Conservation (phyloP, 1,140 invertebrate genomes). For the Drosophila sp. region DNA sequence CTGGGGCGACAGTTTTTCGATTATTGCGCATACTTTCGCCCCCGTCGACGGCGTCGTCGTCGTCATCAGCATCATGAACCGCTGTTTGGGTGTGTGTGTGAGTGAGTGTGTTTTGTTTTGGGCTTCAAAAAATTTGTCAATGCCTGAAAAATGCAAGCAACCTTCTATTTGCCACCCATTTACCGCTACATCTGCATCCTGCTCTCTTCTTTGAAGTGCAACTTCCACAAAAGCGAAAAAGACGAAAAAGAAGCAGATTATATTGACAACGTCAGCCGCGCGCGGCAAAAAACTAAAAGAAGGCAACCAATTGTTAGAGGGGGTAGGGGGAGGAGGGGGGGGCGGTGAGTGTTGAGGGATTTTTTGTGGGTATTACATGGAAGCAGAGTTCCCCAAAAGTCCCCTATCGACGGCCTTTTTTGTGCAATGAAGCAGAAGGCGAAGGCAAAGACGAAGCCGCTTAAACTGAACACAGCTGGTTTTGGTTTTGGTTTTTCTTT, state of each 20-base stretch:
- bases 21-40: slow-evolving; percentile 75
- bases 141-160: slow-evolving; percentile 65
- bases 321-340: neutral
- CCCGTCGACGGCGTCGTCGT: slow-evolving; percentile 37
- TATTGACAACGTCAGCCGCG: slow-evolving; percentile 52
- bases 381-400: slow-evolving; percentile 10
- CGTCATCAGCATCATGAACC: slow-evolving; percentile 33
- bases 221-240: slow-evolving; percentile 4
- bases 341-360: slow-evolving; percentile 13
- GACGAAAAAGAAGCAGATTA: slow-evolving; percentile 47
- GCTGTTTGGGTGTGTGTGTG: slow-evolving; percentile 25
- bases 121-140: slow-evolving; percentile 69
- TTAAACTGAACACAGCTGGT: slow-evolving; percentile 1
- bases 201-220: neutral
- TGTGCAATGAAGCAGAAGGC: slow-evolving; percentile 63
- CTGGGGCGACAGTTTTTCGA: slow-evolving; percentile 69
- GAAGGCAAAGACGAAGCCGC: neutral
- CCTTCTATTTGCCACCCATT: neutral
- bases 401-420: slow-evolving; percentile 54
- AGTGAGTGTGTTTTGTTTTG: slow-evolving; percentile 59
- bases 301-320: neutral
- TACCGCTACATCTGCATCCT: neutral
- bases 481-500: slow-evolving; percentile 24
- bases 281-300: neutral
- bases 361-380: slow-evolving; percentile 15